Conservation (phyloP, 2,888 invertebrate species). For the Merodon equestris region DNA sequence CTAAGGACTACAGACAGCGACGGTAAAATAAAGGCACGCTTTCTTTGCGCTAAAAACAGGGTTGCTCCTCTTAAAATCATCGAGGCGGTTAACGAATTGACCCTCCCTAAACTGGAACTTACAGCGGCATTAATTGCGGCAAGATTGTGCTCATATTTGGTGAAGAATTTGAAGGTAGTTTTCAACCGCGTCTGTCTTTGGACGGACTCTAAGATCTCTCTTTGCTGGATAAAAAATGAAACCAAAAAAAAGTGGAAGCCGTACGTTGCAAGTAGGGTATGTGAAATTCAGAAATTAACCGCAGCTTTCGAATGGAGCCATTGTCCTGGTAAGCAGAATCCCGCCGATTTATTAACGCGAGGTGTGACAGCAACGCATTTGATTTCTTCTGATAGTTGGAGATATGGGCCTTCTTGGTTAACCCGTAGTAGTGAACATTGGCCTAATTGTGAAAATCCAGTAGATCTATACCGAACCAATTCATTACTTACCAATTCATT, state of each 20-base stretch:
- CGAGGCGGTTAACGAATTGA: background rate
- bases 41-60: conserved; percentile 4
- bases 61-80: background rate
- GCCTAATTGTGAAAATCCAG: background rate
- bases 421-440: background rate
- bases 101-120: background rate
- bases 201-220: conserved; percentile 17
- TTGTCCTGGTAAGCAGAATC: background rate
- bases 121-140: conserved; percentile 25
- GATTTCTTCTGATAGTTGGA: background rate
- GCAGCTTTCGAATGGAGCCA: background rate
- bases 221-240: conserved; percentile 13
- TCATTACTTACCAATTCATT: no score
- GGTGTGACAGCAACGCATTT: background rate
- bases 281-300: conserved; percentile 3
- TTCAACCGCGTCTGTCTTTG: conserved; percentile 9
- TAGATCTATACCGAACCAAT: background rate
- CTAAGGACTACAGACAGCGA: background rate
- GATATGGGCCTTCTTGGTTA: conserved; percentile 1
- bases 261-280: conserved; percentile 14
- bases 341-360: background rate
- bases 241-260: conserved; percentile 15
- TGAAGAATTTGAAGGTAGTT: background rate
- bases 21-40: background rate
- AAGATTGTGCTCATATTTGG: conserved; percentile 25